A percentile compares a stretch with the other conserved stretches of the same genome.
Evolutionary conservation across 2,888 invertebrate species (phyloP).

Genomic region (Catocala nupta): DNA sequence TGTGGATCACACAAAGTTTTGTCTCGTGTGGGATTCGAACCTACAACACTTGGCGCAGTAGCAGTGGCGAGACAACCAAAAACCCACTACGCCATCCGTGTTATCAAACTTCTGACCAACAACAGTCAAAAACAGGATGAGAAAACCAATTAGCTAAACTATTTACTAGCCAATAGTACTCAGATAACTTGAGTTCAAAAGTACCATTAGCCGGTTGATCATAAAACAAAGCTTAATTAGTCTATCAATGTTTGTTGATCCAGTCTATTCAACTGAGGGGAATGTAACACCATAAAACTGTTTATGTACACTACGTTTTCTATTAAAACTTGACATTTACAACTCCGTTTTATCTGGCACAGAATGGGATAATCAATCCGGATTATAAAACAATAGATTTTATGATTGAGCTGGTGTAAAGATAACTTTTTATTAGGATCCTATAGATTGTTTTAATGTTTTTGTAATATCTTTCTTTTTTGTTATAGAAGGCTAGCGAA

Average conservation of each 20-base stretch:
- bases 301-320: slow-evolving; percentile 50
- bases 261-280: slow-evolving; percentile 24
- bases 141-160: not conserved
- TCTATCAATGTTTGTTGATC: slow-evolving; percentile 42
- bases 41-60: too few relatives aligned
- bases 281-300: slow-evolving; percentile 38
- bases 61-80: too few relatives aligned
- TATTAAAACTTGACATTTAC: slow-evolving; percentile 49
- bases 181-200: slow-evolving; percentile 24
- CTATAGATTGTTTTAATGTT: not conserved
- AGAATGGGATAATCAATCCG: slow-evolving; percentile 32
- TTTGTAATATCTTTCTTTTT: too few relatives aligned
- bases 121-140: not conserved
- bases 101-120: too few relatives aligned
- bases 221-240: slow-evolving; percentile 49
- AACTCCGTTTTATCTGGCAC: slow-evolving; percentile 18
- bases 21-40: too few relatives aligned
- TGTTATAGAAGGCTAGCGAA: too few relatives aligned
- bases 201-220: slow-evolving; percentile 35
- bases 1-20: too few relatives aligned
- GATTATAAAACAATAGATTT: slow-evolving; percentile 21
- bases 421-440: slow-evolving; percentile 1
- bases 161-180: slow-evolving; percentile 12
- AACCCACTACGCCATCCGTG: too few relatives aligned
- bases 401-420: slow-evolving; percentile 37